Base-by-base conservation (phyloP, 2,888 invertebrate genomes). In the Habrosyne pyritoides region DNA sequence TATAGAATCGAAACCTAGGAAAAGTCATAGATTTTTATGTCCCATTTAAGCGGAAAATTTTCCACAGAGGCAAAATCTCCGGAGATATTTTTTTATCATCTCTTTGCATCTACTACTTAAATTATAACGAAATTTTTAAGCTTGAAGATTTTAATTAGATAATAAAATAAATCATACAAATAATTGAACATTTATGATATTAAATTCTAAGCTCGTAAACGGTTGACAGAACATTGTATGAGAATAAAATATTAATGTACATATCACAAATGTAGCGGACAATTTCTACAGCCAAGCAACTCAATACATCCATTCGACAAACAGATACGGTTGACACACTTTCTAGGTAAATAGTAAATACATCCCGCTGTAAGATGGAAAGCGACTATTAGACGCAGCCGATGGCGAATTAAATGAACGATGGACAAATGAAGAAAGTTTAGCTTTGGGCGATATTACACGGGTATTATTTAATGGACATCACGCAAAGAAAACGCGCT, bases 321-420 rank as follows among this genome's bases (percentile, higher is more conserved):
- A 69, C 53, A 62, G 56, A 55, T 50, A 63, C 21, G 21, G 24
- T 64, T 59, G 69, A 60, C 72, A 69, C 58, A 75, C 76, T 76
- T 77, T 77, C 77, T 77, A 66, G 62, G 58, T 60, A 64, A 69
- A 67, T 69, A 49, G 61, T 28, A 51, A 49, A 46, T 22, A 53
- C 47, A 33, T 50, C 50, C 50, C 28, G 30, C 50, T 50, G 42
- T 18, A 42, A 42, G 42, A 42, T 50, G 50, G 48, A 50, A 50
- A 50, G 50, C 50, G 18, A 21, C 50, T 28, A 21, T 18, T 50
- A n/a, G 22, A n/a, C 24, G 24, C 14, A 42, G 42, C 48, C 21
- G 26, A 26, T 21, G 50, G 50, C 28, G 50, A 30, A 28, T 50
- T 50, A 50, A 21, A 30, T 30, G 28, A 30, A 50, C 50, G 28